Base-by-base conservation (phyloP, 2,888 invertebrate genomes). In the Cephus pygmeus region DNA sequence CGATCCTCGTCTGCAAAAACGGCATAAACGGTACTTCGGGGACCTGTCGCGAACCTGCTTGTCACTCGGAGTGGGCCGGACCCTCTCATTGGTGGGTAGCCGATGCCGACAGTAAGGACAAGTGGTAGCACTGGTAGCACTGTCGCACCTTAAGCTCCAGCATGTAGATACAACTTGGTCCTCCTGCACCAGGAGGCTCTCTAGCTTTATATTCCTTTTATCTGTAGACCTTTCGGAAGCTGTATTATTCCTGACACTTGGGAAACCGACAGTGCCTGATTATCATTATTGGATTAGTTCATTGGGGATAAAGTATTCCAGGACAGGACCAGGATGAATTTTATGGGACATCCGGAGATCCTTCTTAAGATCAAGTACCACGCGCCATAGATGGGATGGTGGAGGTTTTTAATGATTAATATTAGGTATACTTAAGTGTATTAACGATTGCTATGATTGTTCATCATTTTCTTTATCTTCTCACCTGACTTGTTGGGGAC, bases 401-500 rank as follows among this genome's bases (percentile, higher is more conserved):
- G 1, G 1, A 9, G 15, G 56, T 56, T 56, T 56, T 56, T 23
- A 23, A 56, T 56, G 23, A 56, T 56, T 56, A 23, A 56, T 56
- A 23, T 56, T 23, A 56, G 2, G 9, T 56, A 56, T 56, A 56
- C 56, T 23, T 9, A 56, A 56, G 23, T 56, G 56, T 56, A 56
- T 56, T 56, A 56, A 9, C 56, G 56, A 56, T 56, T 56, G 56
- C 56, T 56, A 56, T 56, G 23, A 56, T 56, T 56, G 23, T 23
- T 56, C 23, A 56, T 56, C 23, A 56, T 1, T 56, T 56, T 56
- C 56, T 56, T 2, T 56, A 56, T 56, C 78, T 56, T 82, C 88
- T 88, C 84, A 91, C 91, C 90, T 91, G 79, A 89, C 85, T 82
- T 89, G 89, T 80, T 88, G 88, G 78, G 90, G 90, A 82, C 87